Evolutionary conservation across 2,888 invertebrate genomes (phyloP), one percentile per base, ranked within the genome.

Genomic region (Oxytorus armatus): DNA sequence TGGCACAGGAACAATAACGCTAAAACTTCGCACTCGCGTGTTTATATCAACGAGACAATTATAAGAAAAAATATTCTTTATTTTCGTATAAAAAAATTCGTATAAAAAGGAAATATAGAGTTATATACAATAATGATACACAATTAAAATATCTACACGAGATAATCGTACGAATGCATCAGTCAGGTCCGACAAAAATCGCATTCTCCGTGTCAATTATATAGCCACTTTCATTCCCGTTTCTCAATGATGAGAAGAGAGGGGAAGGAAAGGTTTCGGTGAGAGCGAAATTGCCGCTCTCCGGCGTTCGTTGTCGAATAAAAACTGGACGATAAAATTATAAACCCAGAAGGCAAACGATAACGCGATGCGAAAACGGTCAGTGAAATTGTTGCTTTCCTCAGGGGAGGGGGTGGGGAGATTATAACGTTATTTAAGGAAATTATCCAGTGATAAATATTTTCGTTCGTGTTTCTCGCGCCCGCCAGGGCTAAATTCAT

Each of bases 111-210:
- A 88, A 85, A 83, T 85, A 85, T 85, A 83, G 83, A 83, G 68
- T 82, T 90, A 90, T 90, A 88, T 90, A 90, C 90, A 74, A 89
- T 87, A 88, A 89, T 88, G 86, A 87, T 88, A 89, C 86, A 88
- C 86, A 84, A 85, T 89, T 83, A 85, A 85, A 83, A 87, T 89
- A 90, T 90, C 89, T 89, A 90, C 89, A 89, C 82, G 78, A 81
- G 69, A 80, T 74, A 80, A 74, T 65, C 66, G 63, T 80, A 69
- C 36, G 73, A 69, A 73, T 73, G 68, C 77, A 77, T 76, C 73
- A 69, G 69, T 76, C 53, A 57, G 49, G 72, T 69, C 51, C 36
- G 61, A 82, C 73, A 47, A 53, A n/a, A 65, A 47, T 63, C 72
- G 61, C 39, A 83, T 84, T 77, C 76, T 81, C 79, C 84, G 65